Percentiles rank a stretch among this genome's conserved stretches.
phyloP scores from a whole-genome alignment of 2,888 invertebrate species.

The Aspidiotus rigidus region DNA sequence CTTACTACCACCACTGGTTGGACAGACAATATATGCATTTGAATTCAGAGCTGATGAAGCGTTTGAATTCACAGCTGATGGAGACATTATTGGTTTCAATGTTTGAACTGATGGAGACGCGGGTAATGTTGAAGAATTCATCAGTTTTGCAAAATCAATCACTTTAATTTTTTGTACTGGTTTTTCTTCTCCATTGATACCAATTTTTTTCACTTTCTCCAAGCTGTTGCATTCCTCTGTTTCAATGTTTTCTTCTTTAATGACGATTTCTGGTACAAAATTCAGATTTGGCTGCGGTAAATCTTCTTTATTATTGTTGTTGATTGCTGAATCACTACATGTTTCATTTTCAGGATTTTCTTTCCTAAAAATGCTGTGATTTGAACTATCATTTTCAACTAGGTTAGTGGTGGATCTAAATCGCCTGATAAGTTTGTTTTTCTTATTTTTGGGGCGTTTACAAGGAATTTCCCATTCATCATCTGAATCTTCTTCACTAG shows the following conservation, averaged over 20 bases:
- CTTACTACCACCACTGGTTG: not conserved
- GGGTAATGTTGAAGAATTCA: not conserved
- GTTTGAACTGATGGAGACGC: not conserved
- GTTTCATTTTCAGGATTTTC: not conserved
- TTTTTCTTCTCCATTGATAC: conserved; percentile 15
- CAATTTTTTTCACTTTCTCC: not conserved
- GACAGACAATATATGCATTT: not conserved
- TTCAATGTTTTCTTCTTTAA: not conserved
- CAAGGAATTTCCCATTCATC: conserved; percentile 35
- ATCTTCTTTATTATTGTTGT: not conserved
- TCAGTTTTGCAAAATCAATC: conserved; percentile 16
- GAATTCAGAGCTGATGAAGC: not conserved
- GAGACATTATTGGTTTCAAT: no score
- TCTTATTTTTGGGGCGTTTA: not conserved
- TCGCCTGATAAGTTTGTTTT: not conserved
- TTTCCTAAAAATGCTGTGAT: not conserved
- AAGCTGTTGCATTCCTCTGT: not conserved
- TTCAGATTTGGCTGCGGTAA: not conserved
- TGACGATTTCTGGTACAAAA: not conserved
- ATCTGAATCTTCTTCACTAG: conserved; percentile 35
- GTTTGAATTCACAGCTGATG: not conserved
- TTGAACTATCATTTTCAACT: not conserved
- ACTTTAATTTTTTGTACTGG: conserved; percentile 17
- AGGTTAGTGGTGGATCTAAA: not conserved
- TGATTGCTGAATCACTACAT: not conserved